Base-by-base conservation (phyloP, 1,140 invertebrate species). In the Melanaphis sacchari region DNA sequence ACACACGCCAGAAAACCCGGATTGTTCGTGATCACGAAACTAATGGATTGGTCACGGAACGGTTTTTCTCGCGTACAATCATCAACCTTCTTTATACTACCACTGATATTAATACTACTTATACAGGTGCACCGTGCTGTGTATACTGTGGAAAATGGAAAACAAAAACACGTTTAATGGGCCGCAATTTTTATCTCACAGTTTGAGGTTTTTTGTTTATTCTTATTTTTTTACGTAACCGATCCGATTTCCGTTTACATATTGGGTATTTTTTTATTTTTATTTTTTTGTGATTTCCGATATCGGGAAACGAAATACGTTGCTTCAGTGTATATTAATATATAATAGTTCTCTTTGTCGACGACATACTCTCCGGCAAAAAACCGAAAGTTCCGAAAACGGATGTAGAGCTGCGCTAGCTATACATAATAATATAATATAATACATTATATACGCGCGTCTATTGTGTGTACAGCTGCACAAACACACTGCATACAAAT, bases 21-120 rank as follows among this genome's bases (percentile, higher is more conserved):
- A 85, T 93, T 84, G 81, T 93, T 31, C 81, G 76, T 31, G 81
- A 85, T 93, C 81, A 46, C 91, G 91, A 93, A 54, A 93, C 91
- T 49, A 85, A 93, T 93, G 66, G 43, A 93, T 93, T 93, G 66
- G 91, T 85, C 91, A 93, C 76, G 91, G 81, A 26, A n/a, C 81
- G 2, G 46, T 54, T 26, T 15, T 89, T 76, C 87, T 43, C 8
- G 43, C 38, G 52, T 40, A 54, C 87, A 89, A 52, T 89, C 87
- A 36, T 49, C 41, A 22, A 41, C 85, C 41, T n/a, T 31, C 31
- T n/a, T 31, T n/a, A 89, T 89, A 36, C 43, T n/a, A 49, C n/a
- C 87, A 81, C 40, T 6, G 31, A n/a, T 66, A 66, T 15, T n/a
- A 36, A n/a, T 76, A n/a, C 31, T 18, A n/a, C 59, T n/a, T n/a